Conservation (phyloP, 1,140 invertebrate species). For the Hycleus cichorii region DNA sequence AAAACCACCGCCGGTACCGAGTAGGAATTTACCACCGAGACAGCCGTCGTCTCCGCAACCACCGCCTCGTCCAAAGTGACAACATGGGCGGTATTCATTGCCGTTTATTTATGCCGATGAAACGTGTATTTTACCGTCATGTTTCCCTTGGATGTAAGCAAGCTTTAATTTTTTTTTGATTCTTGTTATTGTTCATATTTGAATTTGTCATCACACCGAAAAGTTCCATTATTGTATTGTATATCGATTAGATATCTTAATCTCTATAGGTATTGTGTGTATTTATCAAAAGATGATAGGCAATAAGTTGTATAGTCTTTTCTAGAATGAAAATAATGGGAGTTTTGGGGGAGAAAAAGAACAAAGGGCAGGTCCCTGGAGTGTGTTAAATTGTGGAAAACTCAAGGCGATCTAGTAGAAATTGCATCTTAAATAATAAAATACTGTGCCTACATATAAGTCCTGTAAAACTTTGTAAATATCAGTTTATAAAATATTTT, state of each 20-base stretch:
- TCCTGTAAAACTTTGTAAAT: conserved; percentile 16
- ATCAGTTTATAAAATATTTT: conserved; percentile 1
- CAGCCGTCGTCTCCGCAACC: conserved; percentile 29
- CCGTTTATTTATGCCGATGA: conserved; percentile 32
- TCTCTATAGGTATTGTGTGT: too few species aligned
- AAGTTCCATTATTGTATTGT: conserved; percentile 11
- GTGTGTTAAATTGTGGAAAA: not conserved
- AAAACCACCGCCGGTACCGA: conserved; percentile 34
- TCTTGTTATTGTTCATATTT: conserved; percentile 1
- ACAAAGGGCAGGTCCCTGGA: not conserved
- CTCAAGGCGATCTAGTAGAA: too few species aligned
- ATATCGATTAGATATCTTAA: not conserved
- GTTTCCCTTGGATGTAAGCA: conserved; percentile 34
- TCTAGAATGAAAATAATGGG: too few species aligned
- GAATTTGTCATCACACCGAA: conserved; percentile 8
- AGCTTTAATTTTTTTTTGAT: not conserved
- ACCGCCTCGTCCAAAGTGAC: conserved; percentile 37
- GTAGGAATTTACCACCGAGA: conserved; percentile 24
- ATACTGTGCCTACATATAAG: conserved; percentile 21
- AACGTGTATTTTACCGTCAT: conserved; percentile 30
- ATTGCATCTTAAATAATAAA: conserved; percentile 3
- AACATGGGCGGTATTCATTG: conserved; percentile 29
- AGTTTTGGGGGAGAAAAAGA: too few species aligned
- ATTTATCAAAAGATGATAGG: not conserved
- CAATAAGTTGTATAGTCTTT: not conserved